Conservation (phyloP, 2,888 invertebrate species). For the Epinotia demarniana region DNA sequence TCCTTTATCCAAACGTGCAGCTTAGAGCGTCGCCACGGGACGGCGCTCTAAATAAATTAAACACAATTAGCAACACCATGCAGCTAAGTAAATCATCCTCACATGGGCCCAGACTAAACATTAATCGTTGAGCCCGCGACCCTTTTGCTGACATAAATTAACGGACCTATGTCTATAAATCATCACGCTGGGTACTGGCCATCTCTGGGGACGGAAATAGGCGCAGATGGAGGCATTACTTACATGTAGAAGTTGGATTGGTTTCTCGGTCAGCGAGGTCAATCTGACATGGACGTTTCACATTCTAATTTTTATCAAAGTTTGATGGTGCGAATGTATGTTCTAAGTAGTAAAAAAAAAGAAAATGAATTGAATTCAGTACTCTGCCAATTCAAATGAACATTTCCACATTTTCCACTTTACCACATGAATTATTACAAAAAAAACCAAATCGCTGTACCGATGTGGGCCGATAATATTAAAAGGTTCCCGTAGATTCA, state of each 20-base stretch:
- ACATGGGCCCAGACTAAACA: constrained; percentile 30
- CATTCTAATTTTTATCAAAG: too few species aligned
- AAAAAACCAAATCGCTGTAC: too few species aligned
- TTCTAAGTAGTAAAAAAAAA: too few species aligned
- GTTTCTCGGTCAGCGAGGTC: not conserved
- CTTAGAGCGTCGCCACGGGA: not conserved
- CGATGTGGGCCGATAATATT: too few species aligned
- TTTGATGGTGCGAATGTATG: too few species aligned
- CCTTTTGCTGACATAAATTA: constrained; percentile 41
- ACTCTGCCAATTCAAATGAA: too few species aligned
- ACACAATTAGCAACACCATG: constrained; percentile 23
- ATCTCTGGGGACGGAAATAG: constrained; percentile 15
- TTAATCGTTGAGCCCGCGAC: constrained; percentile 40
- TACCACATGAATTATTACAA: too few species aligned
- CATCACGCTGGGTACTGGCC: constrained; percentile 29
- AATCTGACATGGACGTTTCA: too few species aligned
- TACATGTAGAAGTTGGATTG: constrained; percentile 15
- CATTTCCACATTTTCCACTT: too few species aligned
- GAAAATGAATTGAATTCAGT: too few species aligned
- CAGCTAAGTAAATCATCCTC: constrained; percentile 30
- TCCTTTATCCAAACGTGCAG: not conserved
- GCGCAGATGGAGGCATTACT: constrained; percentile 24
- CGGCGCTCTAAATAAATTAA: constrained; percentile 29
- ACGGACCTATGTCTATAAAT: constrained; percentile 37
- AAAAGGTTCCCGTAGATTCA: too few species aligned